Base-by-base conservation (phyloP, 2,888 invertebrate species). In the Diadegma fenestrale region DNA sequence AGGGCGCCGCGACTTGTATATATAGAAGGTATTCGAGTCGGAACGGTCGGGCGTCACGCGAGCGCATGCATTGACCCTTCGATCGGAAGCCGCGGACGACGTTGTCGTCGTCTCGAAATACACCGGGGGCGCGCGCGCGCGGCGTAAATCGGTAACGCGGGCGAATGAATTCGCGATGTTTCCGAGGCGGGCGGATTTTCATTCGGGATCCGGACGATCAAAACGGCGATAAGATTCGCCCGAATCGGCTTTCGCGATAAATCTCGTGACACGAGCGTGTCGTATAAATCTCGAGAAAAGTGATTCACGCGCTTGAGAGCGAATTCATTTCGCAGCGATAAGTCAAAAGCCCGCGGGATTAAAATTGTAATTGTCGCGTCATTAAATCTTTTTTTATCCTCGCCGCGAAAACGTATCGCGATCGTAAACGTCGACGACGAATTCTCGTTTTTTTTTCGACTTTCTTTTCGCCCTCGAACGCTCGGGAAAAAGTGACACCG, bases 11-110 rank as follows among this genome's bases (percentile, higher is more conserved):
- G 58, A 58, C 58, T 58, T 1, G 26, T 26, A 14, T 58, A 26
- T 58, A 58, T 26, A 26, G 14, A 14, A 22, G 12, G 26, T 58
- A 58, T 58, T 26, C 68, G 45, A 41, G 68, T 43, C 17, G 26
- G 68, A 45, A 68, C 68, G 68, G 26, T 45, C 68, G 51, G 33
- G 33, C 51, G 54, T 72, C 54, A 51, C 73, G 41, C 58, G 58
- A 73, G 41, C 37, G 41, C 41, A 73, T 58, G 41, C 58, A 58
- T 58, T 48, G 48, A 58, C 58, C 37, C 58, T 48, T 33, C 58
- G 58, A 41, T 73, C 58, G 37, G 14, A 14, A 12, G 22, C 4
- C 19, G n/a, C n/a, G n/a, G 37, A 22, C 58, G 19, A 12, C 54
- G 33, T 19, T 19, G 54, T 37, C 73, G 66, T 10, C 22, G 37